Base-by-base conservation (phyloP, 2,888 invertebrate genomes). In the Andrena hattorfiana region DNA sequence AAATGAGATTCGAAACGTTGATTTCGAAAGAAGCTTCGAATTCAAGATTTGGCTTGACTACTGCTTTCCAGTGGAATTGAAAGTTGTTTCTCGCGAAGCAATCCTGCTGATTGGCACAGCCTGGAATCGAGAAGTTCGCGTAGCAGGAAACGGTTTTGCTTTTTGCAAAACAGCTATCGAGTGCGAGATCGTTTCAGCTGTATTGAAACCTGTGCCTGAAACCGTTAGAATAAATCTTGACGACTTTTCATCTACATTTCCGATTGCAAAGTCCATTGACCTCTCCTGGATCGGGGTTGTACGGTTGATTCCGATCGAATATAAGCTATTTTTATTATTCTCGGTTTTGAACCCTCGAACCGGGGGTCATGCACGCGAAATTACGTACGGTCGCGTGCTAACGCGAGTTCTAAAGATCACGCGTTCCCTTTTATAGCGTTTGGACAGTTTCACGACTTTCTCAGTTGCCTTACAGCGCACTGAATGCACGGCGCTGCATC, bases 321-420 rank as follows among this genome's bases (percentile, higher is more conserved):
- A 8, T 4, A 35, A 16, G 54, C 70, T 81, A 67, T 73, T 71
- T 71, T 64, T 79, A 63, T 28, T 67, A 63, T 28, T 67, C 51
- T 16, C 68, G 81, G 63, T 71, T 51, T 75, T 66, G 35, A 42
- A 80, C 51, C 60, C 35, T 8, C 60, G 68, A 48, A 10, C 42
- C 48, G 10, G 30, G 48, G 81, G 64, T 74, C 80, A 73, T 74
- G 81, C 71, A 74, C 67, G 77, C 76, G 70, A 87, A 86, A 79
- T 78, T 78, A 69, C 23, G 75, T 49, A 49, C 20, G 54, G 72
- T 86, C 77, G 84, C 86, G 84, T 81, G 84, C 70, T 70, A 49
- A 60, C 62, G 30, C 56, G 54, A 59, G 64, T 48, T 82, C 66
- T 69, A 71, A 75, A 64, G 72, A 74, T 70, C 59, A 54, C 60